Base-by-base conservation (phyloP, 2,888 invertebrate genomes). In the Netelia fuscicornis region DNA sequence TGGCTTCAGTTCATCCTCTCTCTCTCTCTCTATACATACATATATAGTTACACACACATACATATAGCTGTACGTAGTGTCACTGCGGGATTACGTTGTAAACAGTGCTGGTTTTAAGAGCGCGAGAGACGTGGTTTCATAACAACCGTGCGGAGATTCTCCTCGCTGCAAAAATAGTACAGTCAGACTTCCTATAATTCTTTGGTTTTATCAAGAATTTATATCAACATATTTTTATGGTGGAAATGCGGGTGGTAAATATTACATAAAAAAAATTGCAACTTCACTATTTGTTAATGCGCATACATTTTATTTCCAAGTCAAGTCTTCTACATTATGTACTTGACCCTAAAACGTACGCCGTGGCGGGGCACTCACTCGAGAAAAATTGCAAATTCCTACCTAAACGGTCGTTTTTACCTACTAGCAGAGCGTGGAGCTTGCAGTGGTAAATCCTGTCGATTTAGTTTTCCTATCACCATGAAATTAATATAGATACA, bases 71-170 rank as follows among this genome's bases (percentile, higher is more conserved):
- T 58, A 58, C 10, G 1, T 20, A 58, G 17, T 17, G 17, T 52
- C 64, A 54, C 65, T 23, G n/a, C 68, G 6, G 67, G 68, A 77
- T 77, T 77, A 68, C 68, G 67, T 30, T 77, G 77, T 68, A 62
- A 77, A 68, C 68, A 77, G 75, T 30, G 64, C 23, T 11, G 68
- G 48, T 77, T 77, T 77, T 60, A 77, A 60, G 71, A 71, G 71
- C 10, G 13, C 48, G 30, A 71, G 23, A 10, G 54, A 71, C 71
- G 71, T 71, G 71, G 37, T 10, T 58, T 58, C 10, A 20, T 56
- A 56, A 37, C 54, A 37, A 56, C 30, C 20, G 10, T 2, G 30
- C 56, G 17, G 71, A 58, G 20, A 67, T 67, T 67, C 48, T 20
- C 44, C 67, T 44, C 30, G 10, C 8, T 5, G 20, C 8, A 9